phyloP scores from a whole-genome alignment of 2,888 invertebrate species.

The Noctua fimbriata region DNA sequence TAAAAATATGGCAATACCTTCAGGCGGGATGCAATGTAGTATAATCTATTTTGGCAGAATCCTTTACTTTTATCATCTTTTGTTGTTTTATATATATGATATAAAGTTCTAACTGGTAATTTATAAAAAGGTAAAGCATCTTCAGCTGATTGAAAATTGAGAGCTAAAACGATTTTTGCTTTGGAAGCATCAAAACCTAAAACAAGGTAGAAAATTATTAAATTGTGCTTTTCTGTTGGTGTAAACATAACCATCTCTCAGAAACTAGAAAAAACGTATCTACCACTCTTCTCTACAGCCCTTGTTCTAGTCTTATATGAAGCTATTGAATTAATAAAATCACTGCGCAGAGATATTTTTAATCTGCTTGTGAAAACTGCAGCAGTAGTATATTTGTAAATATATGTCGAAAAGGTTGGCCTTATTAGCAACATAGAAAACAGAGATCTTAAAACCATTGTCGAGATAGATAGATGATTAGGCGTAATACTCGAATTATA shows the following conservation, averaged over 20 bases:
- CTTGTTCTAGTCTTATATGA: constrained; percentile 36
- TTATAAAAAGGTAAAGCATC: constrained; percentile 89
- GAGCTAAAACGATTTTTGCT: constrained; percentile 78
- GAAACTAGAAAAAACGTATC: background rate
- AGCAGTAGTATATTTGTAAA: constrained; percentile 14
- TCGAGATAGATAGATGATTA: background rate
- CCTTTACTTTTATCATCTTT: constrained; percentile 82
- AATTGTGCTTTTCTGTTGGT: background rate
- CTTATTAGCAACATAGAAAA: constrained; percentile 36
- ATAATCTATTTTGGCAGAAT: constrained; percentile 89
- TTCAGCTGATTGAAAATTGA: constrained; percentile 85
- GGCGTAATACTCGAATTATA: background rate
- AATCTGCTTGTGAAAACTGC: constrained; percentile 6
- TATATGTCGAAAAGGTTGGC: constrained; percentile 10
- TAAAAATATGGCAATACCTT: constrained; percentile 73
- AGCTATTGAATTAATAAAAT: constrained; percentile 14
- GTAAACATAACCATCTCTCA: background rate
- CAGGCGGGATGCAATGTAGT: constrained; percentile 88
- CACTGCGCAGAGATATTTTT: constrained; percentile 6
- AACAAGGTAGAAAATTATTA: constrained; percentile 47
- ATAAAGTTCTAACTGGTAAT: constrained; percentile 80
- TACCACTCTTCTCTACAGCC: constrained; percentile 42
- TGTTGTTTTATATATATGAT: constrained; percentile 78
- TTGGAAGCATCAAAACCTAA: constrained; percentile 77
- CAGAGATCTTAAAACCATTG: constrained; percentile 56